Evolutionary conservation across 2,113 vertebrate species (phyloP).

Genomic region (Syrmaticus mikado): DNA sequence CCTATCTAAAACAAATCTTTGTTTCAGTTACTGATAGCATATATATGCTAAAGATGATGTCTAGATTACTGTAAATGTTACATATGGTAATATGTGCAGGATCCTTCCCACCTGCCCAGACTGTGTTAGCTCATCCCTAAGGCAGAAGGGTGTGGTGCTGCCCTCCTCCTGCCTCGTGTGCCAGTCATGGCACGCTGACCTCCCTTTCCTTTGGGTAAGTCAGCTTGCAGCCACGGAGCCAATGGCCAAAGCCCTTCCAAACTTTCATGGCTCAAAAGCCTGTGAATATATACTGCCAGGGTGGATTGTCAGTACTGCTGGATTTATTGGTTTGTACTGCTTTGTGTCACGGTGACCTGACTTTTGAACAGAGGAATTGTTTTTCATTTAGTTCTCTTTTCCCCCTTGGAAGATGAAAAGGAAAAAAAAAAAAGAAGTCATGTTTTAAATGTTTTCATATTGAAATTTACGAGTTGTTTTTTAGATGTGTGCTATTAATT

Average conservation of each 20-base stretch:
- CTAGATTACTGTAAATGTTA: background rate
- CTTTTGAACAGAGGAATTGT: slow-evolving; percentile 61
- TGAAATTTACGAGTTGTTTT: slow-evolving; percentile 43
- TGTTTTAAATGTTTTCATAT: slow-evolving; percentile 26
- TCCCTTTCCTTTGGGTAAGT: slow-evolving; percentile 3
- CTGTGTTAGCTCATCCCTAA: background rate
- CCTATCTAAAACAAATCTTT: background rate
- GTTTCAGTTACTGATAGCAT: background rate
- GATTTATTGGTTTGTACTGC: slow-evolving; percentile 73
- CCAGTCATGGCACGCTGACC: slow-evolving; percentile 17
- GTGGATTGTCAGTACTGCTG: slow-evolving; percentile 66
- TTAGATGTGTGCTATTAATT: background rate
- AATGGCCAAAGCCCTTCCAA: slow-evolving; percentile 13
- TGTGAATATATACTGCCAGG: slow-evolving; percentile 39
- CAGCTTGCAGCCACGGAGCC: background rate
- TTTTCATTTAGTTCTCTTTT: slow-evolving; percentile 68
- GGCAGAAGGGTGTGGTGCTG: background rate
- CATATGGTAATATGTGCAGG: background rate
- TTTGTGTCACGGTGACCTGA: slow-evolving; percentile 81
- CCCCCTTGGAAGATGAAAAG: slow-evolving; percentile 36
- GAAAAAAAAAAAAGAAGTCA: background rate
- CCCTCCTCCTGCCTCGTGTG: background rate
- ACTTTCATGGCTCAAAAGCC: slow-evolving; percentile 49
- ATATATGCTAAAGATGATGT: background rate
- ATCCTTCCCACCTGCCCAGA: background rate